Evolutionary conservation across 1,140 invertebrate genomes (phyloP).

Genomic region (Tetranychus urticae): DNA sequence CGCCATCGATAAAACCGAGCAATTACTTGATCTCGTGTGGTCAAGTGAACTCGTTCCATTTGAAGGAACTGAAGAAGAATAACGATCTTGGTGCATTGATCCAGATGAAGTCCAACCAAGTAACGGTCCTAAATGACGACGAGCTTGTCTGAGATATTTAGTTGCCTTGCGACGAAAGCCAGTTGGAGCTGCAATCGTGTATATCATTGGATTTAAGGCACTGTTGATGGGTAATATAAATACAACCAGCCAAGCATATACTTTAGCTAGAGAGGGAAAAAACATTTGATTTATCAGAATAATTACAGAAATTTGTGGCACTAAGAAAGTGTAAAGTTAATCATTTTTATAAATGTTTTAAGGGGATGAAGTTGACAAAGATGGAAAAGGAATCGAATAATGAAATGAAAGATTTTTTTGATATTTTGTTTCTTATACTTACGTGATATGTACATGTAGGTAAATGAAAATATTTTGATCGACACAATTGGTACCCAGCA

Average conservation of each 20-base stretch:
- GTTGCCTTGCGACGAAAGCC: conserved; percentile 9
- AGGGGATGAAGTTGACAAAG: no score
- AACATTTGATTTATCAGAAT: neutral
- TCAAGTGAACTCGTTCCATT: neutral
- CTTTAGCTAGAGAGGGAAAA: conserved; percentile 25
- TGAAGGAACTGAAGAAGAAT: neutral
- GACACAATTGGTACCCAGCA: conserved; percentile 21
- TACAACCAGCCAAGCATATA: conserved; percentile 46
- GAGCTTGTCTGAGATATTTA: neutral
- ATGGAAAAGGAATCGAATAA: no score
- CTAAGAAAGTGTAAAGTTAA: neutral
- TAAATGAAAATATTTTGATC: conserved; percentile 15
- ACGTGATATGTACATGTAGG: neutral
- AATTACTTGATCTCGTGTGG: neutral
- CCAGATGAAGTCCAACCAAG: neutral
- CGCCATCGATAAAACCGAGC: neutral
- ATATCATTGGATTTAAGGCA: conserved; percentile 47
- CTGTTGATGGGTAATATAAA: conserved; percentile 52
- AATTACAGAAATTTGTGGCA: no score
- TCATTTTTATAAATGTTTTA: neutral
- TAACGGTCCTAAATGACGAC: neutral
- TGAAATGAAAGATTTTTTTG: neutral
- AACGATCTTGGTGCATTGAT: neutral
- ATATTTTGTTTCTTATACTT: neutral
- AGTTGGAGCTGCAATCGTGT: conserved; percentile 46